Percentiles rank a stretch among this genome's conserved stretches.
Evolutionary conservation across 2,113 vertebrate genomes (phyloP).

Genomic region (Platycercus adscitus): DNA sequence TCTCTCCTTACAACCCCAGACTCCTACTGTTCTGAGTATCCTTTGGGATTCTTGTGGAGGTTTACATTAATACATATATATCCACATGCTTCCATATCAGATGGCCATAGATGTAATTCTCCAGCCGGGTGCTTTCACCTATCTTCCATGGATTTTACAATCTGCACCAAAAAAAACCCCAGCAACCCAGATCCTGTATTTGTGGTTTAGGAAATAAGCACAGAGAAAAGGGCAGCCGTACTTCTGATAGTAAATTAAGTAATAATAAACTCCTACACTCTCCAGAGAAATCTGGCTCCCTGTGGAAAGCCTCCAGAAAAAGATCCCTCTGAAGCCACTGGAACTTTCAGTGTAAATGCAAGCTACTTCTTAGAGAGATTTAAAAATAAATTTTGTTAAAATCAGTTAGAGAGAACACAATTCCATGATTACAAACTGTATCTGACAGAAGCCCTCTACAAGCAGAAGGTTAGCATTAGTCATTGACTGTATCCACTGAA

Average conservation of each 20-base stretch:
- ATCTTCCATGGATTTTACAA: background rate
- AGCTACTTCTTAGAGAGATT: background rate
- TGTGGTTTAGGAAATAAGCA: background rate
- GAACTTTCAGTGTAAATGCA: background rate
- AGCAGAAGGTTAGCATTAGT: background rate
- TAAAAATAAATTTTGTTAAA: background rate
- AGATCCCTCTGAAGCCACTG: background rate
- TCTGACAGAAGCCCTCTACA: background rate
- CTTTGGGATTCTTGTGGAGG: accelerated
- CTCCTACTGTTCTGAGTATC: accelerated
- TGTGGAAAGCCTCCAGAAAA: background rate
- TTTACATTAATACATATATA: background rate
- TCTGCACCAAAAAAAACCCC: background rate
- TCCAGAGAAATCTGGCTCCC: background rate
- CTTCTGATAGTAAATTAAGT: background rate
- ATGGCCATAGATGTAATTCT: background rate
- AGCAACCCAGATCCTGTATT: background rate
- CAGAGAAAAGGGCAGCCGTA: background rate
- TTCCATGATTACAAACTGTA: accelerated
- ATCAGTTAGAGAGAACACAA: background rate
- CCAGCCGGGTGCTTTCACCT: background rate
- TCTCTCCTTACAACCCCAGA: background rate
- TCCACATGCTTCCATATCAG: accelerated
- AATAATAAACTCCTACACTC: background rate
- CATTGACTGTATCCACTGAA: background rate